phyloP scores from a whole-genome alignment of 1,140 invertebrate genomes.

The Leptopilina clavipes region DNA sequence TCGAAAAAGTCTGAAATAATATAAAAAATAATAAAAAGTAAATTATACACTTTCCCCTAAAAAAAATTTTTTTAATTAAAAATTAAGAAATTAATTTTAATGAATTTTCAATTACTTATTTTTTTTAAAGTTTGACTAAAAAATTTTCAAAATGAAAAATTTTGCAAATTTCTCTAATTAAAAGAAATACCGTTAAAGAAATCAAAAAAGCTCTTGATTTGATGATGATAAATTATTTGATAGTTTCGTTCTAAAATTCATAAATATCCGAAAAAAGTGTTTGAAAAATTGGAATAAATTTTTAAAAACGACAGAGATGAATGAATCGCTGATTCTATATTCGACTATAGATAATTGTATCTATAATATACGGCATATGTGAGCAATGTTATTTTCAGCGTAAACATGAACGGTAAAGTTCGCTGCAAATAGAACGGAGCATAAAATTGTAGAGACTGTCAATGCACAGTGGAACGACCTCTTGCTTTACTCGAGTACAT shows the following conservation, averaged over 20 bases:
- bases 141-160: too few relatives aligned
- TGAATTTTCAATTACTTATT: too few relatives aligned
- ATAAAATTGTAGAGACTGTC: constrained; percentile 55
- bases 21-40: too few relatives aligned
- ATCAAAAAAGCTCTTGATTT: too few relatives aligned
- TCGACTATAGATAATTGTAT: background rate
- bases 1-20: too few relatives aligned
- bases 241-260: background rate
- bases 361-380: constrained; percentile 7
- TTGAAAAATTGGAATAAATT: background rate
- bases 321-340: constrained; percentile 17
- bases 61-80: too few relatives aligned
- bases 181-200: too few relatives aligned
- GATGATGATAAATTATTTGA: too few relatives aligned
- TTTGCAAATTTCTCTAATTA: too few relatives aligned
- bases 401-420: constrained; percentile 51
- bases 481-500: constrained; percentile 45
- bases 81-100: too few relatives aligned
- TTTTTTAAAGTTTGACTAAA: too few relatives aligned
- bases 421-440: constrained; percentile 53
- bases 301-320: constrained; percentile 10
- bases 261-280: background rate
- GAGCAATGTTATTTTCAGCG: constrained; percentile 41
- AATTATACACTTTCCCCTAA: too few relatives aligned
- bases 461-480: constrained; percentile 57